Conservation (phyloP, 1,140 invertebrate genomes). For the Galleria mellonella region DNA sequence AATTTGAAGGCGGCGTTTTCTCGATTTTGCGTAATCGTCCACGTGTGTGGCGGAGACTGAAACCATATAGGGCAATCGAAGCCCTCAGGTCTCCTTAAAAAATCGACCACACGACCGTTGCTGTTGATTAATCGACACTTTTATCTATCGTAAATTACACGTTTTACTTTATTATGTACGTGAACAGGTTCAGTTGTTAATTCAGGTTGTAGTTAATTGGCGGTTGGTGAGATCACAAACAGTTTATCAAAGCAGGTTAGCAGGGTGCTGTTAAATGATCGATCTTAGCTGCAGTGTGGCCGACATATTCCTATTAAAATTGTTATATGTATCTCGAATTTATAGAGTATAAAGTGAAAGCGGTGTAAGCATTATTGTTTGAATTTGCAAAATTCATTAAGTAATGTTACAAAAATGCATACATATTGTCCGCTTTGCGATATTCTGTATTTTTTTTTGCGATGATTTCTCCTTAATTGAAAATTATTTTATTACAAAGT, state of each 20-base stretch:
- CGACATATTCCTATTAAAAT: constrained; percentile 23
- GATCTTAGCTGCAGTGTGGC: too few species aligned
- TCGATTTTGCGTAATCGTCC: constrained; percentile 33
- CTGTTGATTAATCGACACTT: constrained; percentile 19
- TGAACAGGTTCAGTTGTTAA: constrained; percentile 4
- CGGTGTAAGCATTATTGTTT: too few species aligned
- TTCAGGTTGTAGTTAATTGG: constrained; percentile 4
- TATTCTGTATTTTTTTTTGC: too few species aligned
- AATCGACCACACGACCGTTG: background rate
- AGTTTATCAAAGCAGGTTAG: constrained; percentile 21
- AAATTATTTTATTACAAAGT: too few species aligned
- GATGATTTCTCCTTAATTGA: too few species aligned
- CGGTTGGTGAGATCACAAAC: constrained; percentile 13
- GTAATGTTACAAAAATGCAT: too few species aligned
- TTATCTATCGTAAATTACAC: constrained; percentile 33
- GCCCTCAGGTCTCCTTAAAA: background rate
- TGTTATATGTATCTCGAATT: constrained; percentile 10
- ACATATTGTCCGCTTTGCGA: too few species aligned
- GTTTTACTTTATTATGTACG: too few species aligned
- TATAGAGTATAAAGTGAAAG: too few species aligned
- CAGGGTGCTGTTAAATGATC: constrained; percentile 11
- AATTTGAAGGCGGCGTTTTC: constrained; percentile 43
- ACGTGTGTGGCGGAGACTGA: constrained; percentile 38
- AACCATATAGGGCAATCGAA: constrained; percentile 28
- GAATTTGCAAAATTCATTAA: too few species aligned